A percentile compares a stretch with the other conserved stretches of the same genome.
phyloP scores from a whole-genome alignment of 1,140 invertebrate species.

The Mizuhopecten yessoensis region DNA sequence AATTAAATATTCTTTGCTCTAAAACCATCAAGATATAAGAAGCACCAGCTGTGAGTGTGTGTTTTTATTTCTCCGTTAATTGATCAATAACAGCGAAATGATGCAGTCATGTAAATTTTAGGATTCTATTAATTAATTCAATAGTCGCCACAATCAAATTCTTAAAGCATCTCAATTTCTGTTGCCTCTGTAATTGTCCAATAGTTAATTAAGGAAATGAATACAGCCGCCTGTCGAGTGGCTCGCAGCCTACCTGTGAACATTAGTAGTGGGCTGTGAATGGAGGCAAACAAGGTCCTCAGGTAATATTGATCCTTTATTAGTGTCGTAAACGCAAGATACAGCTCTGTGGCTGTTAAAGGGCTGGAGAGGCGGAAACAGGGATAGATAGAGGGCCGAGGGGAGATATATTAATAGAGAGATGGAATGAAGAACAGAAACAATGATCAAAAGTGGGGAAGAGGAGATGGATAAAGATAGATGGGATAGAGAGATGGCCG shows the following conservation, averaged over 20 bases:
- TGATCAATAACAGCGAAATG: not conserved
- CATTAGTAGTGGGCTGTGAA: not conserved
- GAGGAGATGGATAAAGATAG: no score
- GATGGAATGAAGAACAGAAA: not conserved
- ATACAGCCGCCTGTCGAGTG: not conserved
- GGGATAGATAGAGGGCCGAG: not conserved
- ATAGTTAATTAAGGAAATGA: not conserved
- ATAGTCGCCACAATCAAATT: not conserved
- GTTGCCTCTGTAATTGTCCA: not conserved
- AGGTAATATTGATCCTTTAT: not conserved
- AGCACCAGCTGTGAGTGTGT: not conserved
- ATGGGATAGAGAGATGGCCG: no score
- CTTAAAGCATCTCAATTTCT: constrained; percentile 34
- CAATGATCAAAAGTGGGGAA: no score
- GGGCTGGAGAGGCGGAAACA: not conserved
- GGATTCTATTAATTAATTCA: constrained; percentile 35
- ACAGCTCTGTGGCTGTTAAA: not conserved
- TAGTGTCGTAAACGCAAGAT: not conserved
- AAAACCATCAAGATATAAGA: not conserved
- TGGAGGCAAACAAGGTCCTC: not conserved
- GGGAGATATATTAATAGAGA: not conserved
- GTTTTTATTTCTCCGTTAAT: not conserved
- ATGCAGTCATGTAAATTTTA: not conserved
- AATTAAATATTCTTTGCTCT: not conserved
- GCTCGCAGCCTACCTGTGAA: not conserved